Conservation (phyloP, 2,113 vertebrate species). For the Chaenogobius annularis region DNA sequence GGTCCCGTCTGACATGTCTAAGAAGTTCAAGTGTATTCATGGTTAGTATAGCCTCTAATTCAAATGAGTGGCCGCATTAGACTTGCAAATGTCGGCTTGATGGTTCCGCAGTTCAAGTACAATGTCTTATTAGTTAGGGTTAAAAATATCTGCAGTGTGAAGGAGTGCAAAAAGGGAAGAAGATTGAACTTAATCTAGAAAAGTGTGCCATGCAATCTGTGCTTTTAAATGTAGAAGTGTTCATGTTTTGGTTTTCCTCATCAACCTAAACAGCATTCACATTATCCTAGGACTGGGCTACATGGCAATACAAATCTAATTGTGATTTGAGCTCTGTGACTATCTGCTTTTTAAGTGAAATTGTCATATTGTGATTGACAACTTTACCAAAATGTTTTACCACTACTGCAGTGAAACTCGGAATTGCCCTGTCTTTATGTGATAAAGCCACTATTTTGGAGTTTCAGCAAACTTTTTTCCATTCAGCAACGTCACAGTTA, state of each 20-base stretch:
- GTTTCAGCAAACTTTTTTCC: no score
- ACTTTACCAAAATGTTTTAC: no score
- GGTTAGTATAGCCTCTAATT: conserved; percentile 79
- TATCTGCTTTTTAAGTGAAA: no score
- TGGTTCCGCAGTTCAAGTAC: conserved; percentile 75
- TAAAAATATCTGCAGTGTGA: conserved; percentile 27
- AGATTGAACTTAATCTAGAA: not conserved
- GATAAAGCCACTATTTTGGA: no score
- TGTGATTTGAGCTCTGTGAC: not conserved
- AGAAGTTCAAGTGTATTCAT: conserved; percentile 84
- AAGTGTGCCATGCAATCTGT: not conserved
- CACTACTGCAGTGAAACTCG: no score
- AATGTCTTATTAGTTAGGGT: conserved; percentile 52
- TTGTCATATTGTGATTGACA: no score
- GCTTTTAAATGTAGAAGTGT: not conserved
- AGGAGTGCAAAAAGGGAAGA: conserved; percentile 10
- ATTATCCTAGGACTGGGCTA: not conserved
- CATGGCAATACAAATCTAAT: no score
- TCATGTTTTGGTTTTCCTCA: not conserved
- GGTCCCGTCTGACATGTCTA: conserved; percentile 78
- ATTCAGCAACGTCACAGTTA: no score
- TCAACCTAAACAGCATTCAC: not conserved
- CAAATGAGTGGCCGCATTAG: conserved; percentile 84
- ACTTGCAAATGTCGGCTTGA: conserved; percentile 79
- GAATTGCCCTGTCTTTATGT: no score